These are phyloP conservation scores for Onchidella celtica DNA, from an alignment of 2,888 invertebrate species.

Conservation along the genomic window DNA sequence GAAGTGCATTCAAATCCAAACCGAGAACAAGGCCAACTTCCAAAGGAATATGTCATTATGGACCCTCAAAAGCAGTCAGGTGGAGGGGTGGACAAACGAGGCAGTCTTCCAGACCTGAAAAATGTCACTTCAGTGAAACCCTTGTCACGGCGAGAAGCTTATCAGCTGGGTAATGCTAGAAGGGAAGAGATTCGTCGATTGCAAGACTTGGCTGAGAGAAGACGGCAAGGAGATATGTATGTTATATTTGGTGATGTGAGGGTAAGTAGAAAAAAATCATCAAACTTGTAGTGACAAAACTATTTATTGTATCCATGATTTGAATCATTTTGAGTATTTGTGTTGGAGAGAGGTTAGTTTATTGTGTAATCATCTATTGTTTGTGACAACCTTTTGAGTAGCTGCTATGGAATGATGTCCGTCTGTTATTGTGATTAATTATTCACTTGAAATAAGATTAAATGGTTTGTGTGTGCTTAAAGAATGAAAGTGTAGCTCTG, in stretches of 20 bases:
- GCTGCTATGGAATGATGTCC: too few relatives aligned
- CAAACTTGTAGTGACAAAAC: too few relatives aligned
- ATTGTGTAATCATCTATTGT: too few relatives aligned
- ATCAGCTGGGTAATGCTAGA: slow-evolving; percentile 84
- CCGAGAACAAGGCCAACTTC: slow-evolving; percentile 58
- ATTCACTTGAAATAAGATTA: too few relatives aligned
- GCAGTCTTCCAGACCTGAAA: slow-evolving; percentile 93
- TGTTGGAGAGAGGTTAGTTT: too few relatives aligned
- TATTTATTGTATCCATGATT: too few relatives aligned
- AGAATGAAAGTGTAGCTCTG: too few relatives aligned
- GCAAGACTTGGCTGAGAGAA: slow-evolving; percentile 84
- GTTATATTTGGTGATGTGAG: slow-evolving; percentile 78
- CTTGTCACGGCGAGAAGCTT: slow-evolving; percentile 97
- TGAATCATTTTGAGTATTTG: too few relatives aligned
- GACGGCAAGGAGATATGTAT: slow-evolving; percentile 77
- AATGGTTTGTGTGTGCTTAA: too few relatives aligned
- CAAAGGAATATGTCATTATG: slow-evolving; percentile 88
- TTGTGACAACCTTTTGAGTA: too few relatives aligned
- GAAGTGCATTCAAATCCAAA: slow-evolving; percentile 61
- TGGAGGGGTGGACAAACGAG: slow-evolving; percentile 79
- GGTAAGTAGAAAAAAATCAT: slow-evolving; percentile 73
- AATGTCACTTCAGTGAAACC: slow-evolving; percentile 87
- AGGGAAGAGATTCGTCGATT: slow-evolving; percentile 96
- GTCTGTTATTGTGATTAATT: too few relatives aligned
- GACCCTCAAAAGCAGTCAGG: slow-evolving; percentile 54